phyloP scores from a whole-genome alignment of 1,140 invertebrate genomes.

The Achroia grisella region DNA sequence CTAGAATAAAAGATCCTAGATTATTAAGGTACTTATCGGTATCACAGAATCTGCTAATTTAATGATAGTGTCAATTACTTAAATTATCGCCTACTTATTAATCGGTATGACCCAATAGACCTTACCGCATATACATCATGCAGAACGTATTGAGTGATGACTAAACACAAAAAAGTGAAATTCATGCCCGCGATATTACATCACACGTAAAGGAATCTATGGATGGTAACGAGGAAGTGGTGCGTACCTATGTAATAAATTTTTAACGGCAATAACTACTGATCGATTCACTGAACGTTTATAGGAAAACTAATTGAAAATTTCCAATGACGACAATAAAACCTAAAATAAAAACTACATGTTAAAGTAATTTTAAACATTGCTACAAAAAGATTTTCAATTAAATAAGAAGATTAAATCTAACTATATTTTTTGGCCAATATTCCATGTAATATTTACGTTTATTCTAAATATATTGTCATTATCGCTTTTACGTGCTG shows the following conservation, averaged over 20 bases:
- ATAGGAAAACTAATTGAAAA: slow-evolving; percentile 26
- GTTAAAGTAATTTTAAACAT: too few species aligned
- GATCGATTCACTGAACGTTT: slow-evolving; percentile 30
- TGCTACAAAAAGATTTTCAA: too few species aligned
- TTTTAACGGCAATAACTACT: slow-evolving; percentile 13
- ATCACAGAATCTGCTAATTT: too few species aligned
- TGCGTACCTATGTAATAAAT: slow-evolving; percentile 28
- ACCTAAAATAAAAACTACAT: background rate
- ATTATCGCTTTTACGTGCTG: too few species aligned
- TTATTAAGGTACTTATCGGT: too few species aligned
- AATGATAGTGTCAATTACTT: too few species aligned
- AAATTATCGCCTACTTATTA: too few species aligned
- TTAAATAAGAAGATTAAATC: too few species aligned
- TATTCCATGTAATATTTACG: too few species aligned
- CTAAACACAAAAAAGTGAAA: slow-evolving; percentile 42
- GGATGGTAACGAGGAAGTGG: slow-evolving; percentile 17
- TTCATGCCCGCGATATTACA: slow-evolving; percentile 35
- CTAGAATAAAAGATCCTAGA: too few species aligned
- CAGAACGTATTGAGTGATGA: slow-evolving; percentile 21
- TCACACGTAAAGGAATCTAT: slow-evolving; percentile 19
- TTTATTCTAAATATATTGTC: too few species aligned
- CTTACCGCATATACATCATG: slow-evolving; percentile 36
- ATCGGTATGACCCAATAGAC: slow-evolving; percentile 2
- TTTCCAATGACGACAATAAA: background rate
- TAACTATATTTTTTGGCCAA: too few species aligned